Conservation (phyloP, 2,113 vertebrate species). For the Pedetes capensis region DNA sequence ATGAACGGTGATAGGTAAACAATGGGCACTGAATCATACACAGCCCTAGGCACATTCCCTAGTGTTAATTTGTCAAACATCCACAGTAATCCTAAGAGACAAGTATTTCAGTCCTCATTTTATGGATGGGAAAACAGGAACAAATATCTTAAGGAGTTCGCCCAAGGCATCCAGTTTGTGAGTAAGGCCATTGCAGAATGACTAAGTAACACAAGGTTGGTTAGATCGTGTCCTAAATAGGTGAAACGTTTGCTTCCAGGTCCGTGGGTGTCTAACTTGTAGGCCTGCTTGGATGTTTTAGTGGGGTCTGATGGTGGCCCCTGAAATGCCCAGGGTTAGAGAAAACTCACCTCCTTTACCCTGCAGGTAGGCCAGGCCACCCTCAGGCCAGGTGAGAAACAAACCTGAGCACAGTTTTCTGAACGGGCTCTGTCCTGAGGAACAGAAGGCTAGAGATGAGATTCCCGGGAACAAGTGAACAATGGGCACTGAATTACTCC, state of each 20-base stretch:
- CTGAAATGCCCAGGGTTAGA: not conserved
- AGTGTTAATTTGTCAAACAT: not conserved
- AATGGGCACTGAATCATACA: too few species aligned
- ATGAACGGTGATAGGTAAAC: too few species aligned
- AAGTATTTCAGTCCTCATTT: not conserved
- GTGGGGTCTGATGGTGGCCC: not conserved
- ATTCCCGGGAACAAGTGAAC: not conserved
- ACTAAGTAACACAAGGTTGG: not conserved
- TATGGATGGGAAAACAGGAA: slow-evolving; percentile 11
- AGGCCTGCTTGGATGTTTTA: not conserved
- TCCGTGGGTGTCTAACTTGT: not conserved
- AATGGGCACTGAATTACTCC: not conserved
- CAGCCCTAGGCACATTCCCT: not conserved
- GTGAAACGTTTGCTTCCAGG: not conserved
- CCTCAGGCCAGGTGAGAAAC: not conserved
- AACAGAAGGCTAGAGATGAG: not conserved
- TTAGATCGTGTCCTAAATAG: not conserved
- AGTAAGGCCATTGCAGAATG: not conserved
- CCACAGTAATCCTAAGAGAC: not conserved
- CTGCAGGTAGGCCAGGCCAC: not conserved
- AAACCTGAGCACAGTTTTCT: not conserved
- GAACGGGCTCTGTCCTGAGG: not conserved
- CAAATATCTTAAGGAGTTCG: not conserved
- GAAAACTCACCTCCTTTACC: not conserved
- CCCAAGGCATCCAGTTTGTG: not conserved